Evolutionary conservation across 2,113 vertebrate species (phyloP), one percentile per base, ranked within the genome.

Genomic region (Phoxinus phoxinus): DNA sequence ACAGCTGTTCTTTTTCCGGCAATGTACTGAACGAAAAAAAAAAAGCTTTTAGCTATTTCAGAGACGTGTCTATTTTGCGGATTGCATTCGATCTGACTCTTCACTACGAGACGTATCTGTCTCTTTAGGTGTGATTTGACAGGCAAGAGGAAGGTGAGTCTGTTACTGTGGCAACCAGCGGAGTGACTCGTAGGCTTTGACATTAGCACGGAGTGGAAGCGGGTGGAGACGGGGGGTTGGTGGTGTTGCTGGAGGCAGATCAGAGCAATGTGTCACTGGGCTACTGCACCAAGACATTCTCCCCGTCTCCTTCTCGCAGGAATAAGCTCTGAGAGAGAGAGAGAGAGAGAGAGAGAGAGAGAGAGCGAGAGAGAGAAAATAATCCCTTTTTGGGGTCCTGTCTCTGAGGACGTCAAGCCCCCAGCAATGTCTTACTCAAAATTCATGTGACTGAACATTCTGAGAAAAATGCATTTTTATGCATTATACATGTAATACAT

Each of bases 161-260:
- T 89, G 91, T 93, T 94, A 92, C 92, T 94, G 90, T 94, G 92
- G 95, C 90, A 96, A 94, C 90, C 88, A 93, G 93, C 90, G 91
- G 91, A 94, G 90, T 93, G 90, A 94, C 93, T 94, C 93, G 89
- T 90, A 89, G 90, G 91, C 89, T 88, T 87, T 92, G 92, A 90
- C 91, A 93, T 91, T 91, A 89, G 88, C 53, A 56, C 19, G 6
- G 6, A 8, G 53, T 56, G 53, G 19, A 56, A 56, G 53, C 81
- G 65, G 81, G 30, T 84, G 59, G 61, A 83, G 77, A 78, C 53
- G 83, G 71, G 73, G 84, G 87, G 46, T 83, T 88, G 81, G 37
- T 46, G 58, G 73, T 30, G 23, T 35, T 37, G 69, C 27, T 51
- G 78, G 90, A 90, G 91, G 90, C 86, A 92, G 92, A 94, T 94